Base-by-base conservation (phyloP, 2,888 invertebrate genomes). In the Drosophila paucipuncta region DNA sequence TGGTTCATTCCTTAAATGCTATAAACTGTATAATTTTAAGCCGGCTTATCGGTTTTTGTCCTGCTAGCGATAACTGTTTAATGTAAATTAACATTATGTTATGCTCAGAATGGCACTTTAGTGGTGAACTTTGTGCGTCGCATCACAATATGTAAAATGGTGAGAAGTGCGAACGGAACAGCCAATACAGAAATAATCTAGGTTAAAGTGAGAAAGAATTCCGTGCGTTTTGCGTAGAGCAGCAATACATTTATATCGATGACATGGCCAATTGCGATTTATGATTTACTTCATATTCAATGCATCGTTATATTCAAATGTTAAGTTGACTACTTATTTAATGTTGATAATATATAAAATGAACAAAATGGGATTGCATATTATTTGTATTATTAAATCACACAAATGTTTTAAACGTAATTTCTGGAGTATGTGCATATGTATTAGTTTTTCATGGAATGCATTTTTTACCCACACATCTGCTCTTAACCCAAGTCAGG, bases 101-200 rank as follows among this genome's bases (percentile, higher is more conserved):
- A 77, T 50, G 33, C 73, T 73, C 73, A 54, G 62, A 58, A 63
- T 73, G 61, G 54, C 39, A 55, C 47, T 63, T 50, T 55, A 50
- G 18, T 11, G 18, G 4, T n/a, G 6, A 18, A 31, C 9, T 22
- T 35, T 41, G 16, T 13, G 30, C 39, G n/a, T 35, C 41, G 18
- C 54, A 49, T 30, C 41, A 43, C 33, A 28, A 39, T 28, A 30
- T 13, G 4, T 9, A 10, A 16, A 13, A 43, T 70, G 71, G 71
- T 58, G 71, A 70, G 63, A 39, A 37, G 70, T 47, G 70, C 22
- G 30, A 62, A 37, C 4, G 41, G 22, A 61, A 68, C 9, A 59
- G 52, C 16, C 6, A 30, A 11, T 30, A 3, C 1, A 5, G 33
- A 25, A 25, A 37, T 9, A 3, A 16, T 37, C 7, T 11, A n/a